A percentile compares a stretch with the other conserved stretches of the same genome.
Evolutionary conservation across 2,888 invertebrate genomes (phyloP).

Genomic region (Rotaria socialis): DNA sequence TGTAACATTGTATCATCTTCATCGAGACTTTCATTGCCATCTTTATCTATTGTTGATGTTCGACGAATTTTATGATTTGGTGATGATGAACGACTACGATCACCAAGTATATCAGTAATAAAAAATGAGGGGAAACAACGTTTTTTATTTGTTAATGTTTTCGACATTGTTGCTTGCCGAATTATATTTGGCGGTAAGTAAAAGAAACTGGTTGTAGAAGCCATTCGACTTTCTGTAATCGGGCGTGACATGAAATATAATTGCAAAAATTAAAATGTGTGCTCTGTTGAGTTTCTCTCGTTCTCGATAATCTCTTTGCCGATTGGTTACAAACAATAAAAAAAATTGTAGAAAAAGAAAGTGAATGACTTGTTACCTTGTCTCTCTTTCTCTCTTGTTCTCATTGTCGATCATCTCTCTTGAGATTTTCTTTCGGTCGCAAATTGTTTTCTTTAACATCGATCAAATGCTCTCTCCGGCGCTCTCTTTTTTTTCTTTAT

Average conservation of each 20-base stretch:
- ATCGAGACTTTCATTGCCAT: background rate
- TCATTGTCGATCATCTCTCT: constrained; percentile 1
- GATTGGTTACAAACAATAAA: constrained; percentile 1
- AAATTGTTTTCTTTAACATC: constrained; percentile 32
- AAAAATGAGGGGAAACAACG: constrained; percentile 20
- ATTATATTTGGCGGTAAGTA: background rate
- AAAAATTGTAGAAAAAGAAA: background rate
- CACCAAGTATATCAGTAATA: constrained; percentile 15
- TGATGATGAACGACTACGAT: background rate
- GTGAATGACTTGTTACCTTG: background rate
- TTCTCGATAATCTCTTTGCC: background rate
- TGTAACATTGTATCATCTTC: background rate
- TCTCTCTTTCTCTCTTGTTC: background rate
- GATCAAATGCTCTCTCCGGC: background rate
- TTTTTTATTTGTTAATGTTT: background rate
- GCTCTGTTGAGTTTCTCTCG: background rate
- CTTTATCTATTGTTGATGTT: background rate
- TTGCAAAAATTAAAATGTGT: background rate
- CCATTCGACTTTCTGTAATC: constrained; percentile 32
- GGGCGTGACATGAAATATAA: constrained; percentile 28
- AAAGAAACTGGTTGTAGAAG: constrained; percentile 5
- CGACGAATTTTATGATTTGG: background rate
- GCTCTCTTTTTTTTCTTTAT: background rate
- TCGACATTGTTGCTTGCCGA: background rate
- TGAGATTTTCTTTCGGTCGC: background rate